Base-by-base conservation (phyloP, 2,113 vertebrate genomes). In the Lamprotornis superbus region DNA sequence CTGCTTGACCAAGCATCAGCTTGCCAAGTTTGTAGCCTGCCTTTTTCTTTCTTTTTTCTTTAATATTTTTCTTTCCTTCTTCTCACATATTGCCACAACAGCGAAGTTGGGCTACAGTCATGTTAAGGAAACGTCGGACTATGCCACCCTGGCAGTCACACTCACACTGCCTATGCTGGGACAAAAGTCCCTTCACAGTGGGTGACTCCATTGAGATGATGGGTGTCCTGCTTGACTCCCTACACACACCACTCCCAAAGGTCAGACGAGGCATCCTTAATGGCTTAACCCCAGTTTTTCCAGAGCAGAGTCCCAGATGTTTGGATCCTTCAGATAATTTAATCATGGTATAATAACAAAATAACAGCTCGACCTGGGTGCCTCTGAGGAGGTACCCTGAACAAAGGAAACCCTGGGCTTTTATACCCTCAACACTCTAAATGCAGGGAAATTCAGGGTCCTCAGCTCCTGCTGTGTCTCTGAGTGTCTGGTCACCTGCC, bases 401-500 rank as follows among this genome's bases (percentile, higher is more conserved):
- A 55, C 35, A 49, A 63, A 31, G 24, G 40, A 87, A 88, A 49
- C 14, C 9, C 9, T 55, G 12, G 24, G 20, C 13, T 56, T n/a
- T 79, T 71, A 27, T 15, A 42, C 12, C 17, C 17, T 73, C 14
- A 25, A 5, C 11, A 42, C 30, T 22, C 30, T 16, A 35, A 87
- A 47, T 0, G 1, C n/a, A 65, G 17, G 17, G 8, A 42, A 50
- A 57, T n/a, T 37, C 37, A 42, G 42, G 27, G 18, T 19, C 21
- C 31, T 50, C 42, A 35, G 15, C 12, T 65, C 21, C 25, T 57
- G 31, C 50, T 12, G 5, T 12, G 7, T 27, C 67, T 64, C 50
- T 27, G 14, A 33, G 14, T 22, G 21, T 42, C 8, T 0, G 0
- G 11, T 42, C 57, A 88, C 25, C 42, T 37, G 35, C 22, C 13